phyloP scores from a whole-genome alignment of 2,113 vertebrate genomes.

The Rhegmatorhina hoffmannsi region DNA sequence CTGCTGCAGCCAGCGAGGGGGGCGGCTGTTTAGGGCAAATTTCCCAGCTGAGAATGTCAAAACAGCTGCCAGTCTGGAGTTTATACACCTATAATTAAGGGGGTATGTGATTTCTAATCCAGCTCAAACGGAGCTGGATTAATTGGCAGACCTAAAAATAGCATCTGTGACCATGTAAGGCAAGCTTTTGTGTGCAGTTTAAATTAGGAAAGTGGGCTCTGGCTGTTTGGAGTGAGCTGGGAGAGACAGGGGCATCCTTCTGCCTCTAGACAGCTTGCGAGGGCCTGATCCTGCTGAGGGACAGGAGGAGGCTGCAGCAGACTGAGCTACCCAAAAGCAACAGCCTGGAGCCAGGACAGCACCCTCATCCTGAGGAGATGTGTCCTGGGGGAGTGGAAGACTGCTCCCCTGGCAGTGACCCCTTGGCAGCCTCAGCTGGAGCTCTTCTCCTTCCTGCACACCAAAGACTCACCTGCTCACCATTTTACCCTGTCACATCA shows the following conservation, averaged over 20 bases:
- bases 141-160: conserved; percentile 70
- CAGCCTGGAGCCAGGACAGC: neutral
- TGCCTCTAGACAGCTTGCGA: neutral
- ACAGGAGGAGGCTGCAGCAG: neutral
- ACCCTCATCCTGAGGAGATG: rapidly evolving
- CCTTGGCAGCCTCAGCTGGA: neutral
- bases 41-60: conserved; percentile 70
- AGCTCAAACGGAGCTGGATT: conserved; percentile 67
- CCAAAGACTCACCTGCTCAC: neutral
- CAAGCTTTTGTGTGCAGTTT: conserved; percentile 33
- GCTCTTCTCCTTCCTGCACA: rapidly evolving
- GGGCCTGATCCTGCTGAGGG: neutral
- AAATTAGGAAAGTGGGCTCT: conserved; percentile 53
- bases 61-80: conserved; percentile 69
- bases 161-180: conserved; percentile 58
- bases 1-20: neutral
- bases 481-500: rapidly evolving
- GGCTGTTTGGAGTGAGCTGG: neutral
- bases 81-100: conserved; percentile 73
- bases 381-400: neutral
- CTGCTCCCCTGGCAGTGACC: rapidly evolving
- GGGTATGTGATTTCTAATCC: conserved; percentile 70
- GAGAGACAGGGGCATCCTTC: neutral
- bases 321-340: neutral
- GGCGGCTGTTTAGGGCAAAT: conserved; percentile 57